Conservation (phyloP, 2,113 vertebrate genomes). For the Apodemus sylvaticus region DNA sequence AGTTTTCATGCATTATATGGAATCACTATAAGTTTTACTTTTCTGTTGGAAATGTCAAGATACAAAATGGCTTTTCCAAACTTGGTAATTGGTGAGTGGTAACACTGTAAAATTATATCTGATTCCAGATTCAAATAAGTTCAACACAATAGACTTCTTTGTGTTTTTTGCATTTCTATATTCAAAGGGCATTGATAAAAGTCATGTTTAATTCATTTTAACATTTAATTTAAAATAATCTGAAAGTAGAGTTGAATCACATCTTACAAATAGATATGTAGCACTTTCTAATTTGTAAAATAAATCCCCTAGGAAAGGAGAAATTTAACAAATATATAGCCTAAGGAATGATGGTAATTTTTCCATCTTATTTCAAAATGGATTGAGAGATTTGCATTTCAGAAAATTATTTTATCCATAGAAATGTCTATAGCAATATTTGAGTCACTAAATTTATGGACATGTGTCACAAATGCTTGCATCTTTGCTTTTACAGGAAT, state of each 20-base stretch:
- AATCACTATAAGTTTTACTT: background rate
- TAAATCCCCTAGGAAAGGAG: background rate
- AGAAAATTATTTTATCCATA: background rate
- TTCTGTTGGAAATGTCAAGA: background rate
- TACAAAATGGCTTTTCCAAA: background rate
- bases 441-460: background rate
- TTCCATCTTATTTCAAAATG: background rate
- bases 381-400: background rate
- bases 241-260: background rate
- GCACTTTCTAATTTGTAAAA: background rate
- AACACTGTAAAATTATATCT: background rate
- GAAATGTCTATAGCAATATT: background rate
- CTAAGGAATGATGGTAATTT: background rate
- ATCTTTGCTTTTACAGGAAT: background rate
- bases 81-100: background rate
- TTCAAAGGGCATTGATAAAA: background rate
- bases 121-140: background rate
- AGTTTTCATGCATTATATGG: background rate
- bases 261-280: background rate
- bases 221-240: background rate
- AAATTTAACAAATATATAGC: background rate
- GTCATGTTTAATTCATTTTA: background rate
- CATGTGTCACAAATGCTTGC: background rate
- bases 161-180: background rate
- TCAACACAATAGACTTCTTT: background rate